Evolutionary conservation across 2,888 invertebrate species (phyloP).

Genomic region (Acanthosepion pharaonis): DNA sequence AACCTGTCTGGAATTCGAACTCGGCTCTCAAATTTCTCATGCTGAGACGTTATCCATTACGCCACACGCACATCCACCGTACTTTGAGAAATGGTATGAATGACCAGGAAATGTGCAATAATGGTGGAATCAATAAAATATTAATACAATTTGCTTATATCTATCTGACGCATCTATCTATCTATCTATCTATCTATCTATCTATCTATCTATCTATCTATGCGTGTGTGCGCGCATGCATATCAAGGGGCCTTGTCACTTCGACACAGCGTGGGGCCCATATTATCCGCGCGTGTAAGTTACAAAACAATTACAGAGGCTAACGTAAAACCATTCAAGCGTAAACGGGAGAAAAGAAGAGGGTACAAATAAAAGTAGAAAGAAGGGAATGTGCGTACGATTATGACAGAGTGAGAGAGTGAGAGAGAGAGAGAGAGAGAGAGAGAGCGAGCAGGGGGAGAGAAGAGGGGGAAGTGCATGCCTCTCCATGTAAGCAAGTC

Average conservation of each 20-base stretch:
- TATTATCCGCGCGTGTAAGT: background rate
- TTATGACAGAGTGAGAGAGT: background rate
- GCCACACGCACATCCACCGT: too few relatives aligned
- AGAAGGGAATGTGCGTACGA: slow-evolving; percentile 33
- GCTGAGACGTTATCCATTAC: too few relatives aligned
- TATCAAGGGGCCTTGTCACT: background rate
- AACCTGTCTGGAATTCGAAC: too few relatives aligned
- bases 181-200: too few relatives aligned
- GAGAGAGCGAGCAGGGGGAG: slow-evolving; percentile 35
- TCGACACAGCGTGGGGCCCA: background rate
- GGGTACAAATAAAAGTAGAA: background rate
- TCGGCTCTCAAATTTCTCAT: too few relatives aligned
- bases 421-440: slow-evolving; percentile 49
- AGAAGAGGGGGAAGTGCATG: background rate
- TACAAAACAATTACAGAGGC: background rate
- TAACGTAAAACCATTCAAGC: background rate
- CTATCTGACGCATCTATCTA: too few relatives aligned
- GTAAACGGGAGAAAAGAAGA: background rate
- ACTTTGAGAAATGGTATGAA: too few relatives aligned
- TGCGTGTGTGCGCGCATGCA: background rate
- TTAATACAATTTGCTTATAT: too few relatives aligned
- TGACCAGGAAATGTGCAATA: too few relatives aligned
- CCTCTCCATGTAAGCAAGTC: background rate
- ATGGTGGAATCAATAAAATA: too few relatives aligned
- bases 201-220: background rate